Conservation (phyloP, 2,113 vertebrate genomes). For the Perccottus glenii region DNA sequence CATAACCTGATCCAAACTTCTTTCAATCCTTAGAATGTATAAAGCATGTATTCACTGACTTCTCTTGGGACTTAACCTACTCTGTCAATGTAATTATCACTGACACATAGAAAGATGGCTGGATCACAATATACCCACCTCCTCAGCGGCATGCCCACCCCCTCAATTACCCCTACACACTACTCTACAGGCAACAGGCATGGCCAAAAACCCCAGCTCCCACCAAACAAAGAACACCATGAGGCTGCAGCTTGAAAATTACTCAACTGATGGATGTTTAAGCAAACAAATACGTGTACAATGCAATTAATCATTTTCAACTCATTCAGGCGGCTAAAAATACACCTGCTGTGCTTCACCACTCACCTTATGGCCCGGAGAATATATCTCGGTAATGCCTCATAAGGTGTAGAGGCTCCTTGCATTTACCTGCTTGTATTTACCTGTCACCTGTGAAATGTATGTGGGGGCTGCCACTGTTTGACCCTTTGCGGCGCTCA, state of each 20-base stretch:
- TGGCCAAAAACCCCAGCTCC: constrained; percentile 6
- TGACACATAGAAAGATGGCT: constrained; percentile 64
- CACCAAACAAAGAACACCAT: background rate
- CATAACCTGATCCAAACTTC: constrained; percentile 27
- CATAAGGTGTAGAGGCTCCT: constrained; percentile 47
- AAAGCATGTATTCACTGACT: constrained; percentile 5
- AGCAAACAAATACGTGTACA: constrained; percentile 33
- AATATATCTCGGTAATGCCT: constrained; percentile 63
- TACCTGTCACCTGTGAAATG: constrained; percentile 67
- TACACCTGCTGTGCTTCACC: constrained; percentile 37
- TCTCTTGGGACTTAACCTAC: constrained; percentile 34
- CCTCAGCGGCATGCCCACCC: constrained; percentile 45
- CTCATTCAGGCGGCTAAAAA: constrained; percentile 36
- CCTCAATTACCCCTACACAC: constrained; percentile 46
- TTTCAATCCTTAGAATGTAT: constrained; percentile 10
- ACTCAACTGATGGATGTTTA: constrained; percentile 34
- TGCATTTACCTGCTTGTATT: constrained; percentile 59
- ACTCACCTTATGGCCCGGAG: constrained; percentile 53
- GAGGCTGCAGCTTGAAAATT: constrained; percentile 19
- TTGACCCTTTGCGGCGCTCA: constrained; percentile 65
- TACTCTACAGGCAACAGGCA: constrained; percentile 11
- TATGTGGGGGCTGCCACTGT: constrained; percentile 51
- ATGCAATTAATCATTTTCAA: constrained; percentile 41
- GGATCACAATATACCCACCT: constrained; percentile 60
- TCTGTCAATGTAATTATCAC: constrained; percentile 67